Evolutionary conservation across 37 sponge, comb jelly and placozoan species (phyloP), one percentile per base, ranked within the genome.

Genomic region (Oopsacas minuta): DNA sequence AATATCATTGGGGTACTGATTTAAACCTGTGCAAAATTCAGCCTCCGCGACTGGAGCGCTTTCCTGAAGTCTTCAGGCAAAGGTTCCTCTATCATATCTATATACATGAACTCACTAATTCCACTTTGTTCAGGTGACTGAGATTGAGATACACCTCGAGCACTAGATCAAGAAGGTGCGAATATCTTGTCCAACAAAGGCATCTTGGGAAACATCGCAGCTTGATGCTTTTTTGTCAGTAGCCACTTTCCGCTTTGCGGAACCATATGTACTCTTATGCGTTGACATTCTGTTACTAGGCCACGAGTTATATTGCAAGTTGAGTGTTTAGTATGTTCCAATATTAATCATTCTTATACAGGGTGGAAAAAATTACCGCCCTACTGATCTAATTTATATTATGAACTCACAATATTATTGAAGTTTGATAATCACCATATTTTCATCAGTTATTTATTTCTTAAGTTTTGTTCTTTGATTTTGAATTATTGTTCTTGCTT

Each of bases 51-150:
- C 75, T 34, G 75, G 75, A 61, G 75, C 75, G 75, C 75, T 61
- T 32, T 25, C 75, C 22, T 12, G 17, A 34, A 12, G 22, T 61
- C 1, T 61, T 61, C 75, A 61, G 75, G 75, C 75, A 61, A 61
- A 61, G 75, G 75, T 61, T 12, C 75, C 75, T 61, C 75, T 61
- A n/a, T 61, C 75, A 61, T 61, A 61, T 61, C 75, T 61, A 34
- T 61, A 61, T 61, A 34, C 75, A 61, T 61, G 7, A 61, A 61
- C 75, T 61, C 75, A 61, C 75, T 61, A 61, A 61, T 3, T 32
- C 28, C 75, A 61, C 17, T 61, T 61, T 3, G 17, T 61, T 61
- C 17, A 61, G 22, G 75, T 61, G 75, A 10, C 22, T 61, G 75
- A 61, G 75, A 46, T 61, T 61, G 75, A 61, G 22, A 61, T 61